These are phyloP conservation scores for Hypotaenidia philippensis DNA, from an alignment of 2,797 vertebrate genomes.

Conservation along the genomic window DNA sequence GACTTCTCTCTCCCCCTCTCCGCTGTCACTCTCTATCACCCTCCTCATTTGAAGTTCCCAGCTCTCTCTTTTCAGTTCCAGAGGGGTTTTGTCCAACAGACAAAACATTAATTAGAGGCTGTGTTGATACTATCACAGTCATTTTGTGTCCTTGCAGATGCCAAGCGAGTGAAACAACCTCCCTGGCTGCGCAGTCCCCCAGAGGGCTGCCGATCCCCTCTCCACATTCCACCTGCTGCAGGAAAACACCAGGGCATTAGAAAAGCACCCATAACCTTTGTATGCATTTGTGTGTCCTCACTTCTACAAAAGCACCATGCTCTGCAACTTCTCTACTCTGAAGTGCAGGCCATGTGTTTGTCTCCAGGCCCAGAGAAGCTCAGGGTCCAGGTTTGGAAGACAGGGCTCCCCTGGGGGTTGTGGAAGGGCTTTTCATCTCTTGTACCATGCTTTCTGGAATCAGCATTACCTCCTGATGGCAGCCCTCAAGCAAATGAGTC, in stretches of 20 bases:
- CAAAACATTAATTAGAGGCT: conserved; percentile 24
- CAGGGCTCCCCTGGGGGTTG: not conserved
- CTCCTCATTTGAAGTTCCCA: not conserved
- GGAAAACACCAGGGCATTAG: not conserved
- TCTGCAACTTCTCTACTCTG: not conserved
- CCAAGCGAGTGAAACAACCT: not conserved
- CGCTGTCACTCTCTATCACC: not conserved
- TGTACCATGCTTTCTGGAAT: not conserved
- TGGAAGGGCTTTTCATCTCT: not conserved
- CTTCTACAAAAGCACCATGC: not conserved
- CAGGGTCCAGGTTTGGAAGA: not conserved
- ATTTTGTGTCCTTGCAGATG: conserved; percentile 12
- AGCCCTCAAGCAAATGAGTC: not conserved
- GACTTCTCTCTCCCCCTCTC: not conserved
- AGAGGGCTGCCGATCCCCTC: not conserved
- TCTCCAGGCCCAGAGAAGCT: not conserved
- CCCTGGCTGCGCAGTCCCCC: not conserved
- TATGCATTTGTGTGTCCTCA: not conserved
- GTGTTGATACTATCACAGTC: conserved; percentile 23
- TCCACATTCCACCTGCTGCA: not conserved
- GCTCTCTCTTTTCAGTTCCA: not conserved
- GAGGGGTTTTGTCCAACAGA: not conserved
- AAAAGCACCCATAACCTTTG: not conserved
- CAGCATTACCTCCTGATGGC: not conserved
- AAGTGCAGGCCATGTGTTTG: accelerated